A percentile compares a stretch with the other conserved stretches of the same genome.
These are phyloP conservation scores for Erithacus rubecula DNA, from an alignment of 2,797 vertebrate species.

Conservation along the genomic window DNA sequence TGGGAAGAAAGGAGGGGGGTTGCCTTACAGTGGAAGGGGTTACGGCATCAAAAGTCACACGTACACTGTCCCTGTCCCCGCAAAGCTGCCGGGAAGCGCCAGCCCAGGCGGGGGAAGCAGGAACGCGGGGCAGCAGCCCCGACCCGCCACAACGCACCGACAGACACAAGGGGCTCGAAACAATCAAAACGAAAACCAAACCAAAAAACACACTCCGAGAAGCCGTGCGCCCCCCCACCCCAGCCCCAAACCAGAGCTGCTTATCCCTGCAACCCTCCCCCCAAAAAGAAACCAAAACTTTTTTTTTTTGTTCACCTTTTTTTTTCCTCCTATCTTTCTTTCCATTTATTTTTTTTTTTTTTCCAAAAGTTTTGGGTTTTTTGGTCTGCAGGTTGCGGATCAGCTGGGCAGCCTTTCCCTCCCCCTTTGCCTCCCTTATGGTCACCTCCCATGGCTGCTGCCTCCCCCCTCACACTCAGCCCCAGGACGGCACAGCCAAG, in stretches of 20 bases:
- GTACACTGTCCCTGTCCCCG: neutral
- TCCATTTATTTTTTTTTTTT: neutral
- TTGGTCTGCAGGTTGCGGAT: constrained; percentile 1
- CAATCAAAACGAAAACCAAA: neutral
- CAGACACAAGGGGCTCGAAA: neutral
- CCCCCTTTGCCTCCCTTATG: neutral
- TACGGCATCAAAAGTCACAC: constrained; percentile 64
- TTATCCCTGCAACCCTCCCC: neutral
- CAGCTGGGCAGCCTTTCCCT: neutral
- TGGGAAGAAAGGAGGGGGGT: neutral
- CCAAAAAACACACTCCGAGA: neutral
- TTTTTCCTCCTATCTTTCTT: neutral
- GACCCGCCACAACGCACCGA: neutral
- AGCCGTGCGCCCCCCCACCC: neutral
- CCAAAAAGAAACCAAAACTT: neutral
- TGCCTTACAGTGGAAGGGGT: constrained; percentile 75
- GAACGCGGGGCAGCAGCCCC: neutral
- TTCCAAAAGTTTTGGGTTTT: neutral
- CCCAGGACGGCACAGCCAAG: neutral
- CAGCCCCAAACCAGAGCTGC: constrained; percentile 55
- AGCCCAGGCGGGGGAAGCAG: neutral
- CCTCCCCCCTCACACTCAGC: neutral
- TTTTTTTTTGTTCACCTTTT: neutral
- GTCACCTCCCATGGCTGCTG: neutral
- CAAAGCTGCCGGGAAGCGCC: neutral